Conservation (phyloP, 2,888 invertebrate genomes). For the Cephus rjabovi region DNA sequence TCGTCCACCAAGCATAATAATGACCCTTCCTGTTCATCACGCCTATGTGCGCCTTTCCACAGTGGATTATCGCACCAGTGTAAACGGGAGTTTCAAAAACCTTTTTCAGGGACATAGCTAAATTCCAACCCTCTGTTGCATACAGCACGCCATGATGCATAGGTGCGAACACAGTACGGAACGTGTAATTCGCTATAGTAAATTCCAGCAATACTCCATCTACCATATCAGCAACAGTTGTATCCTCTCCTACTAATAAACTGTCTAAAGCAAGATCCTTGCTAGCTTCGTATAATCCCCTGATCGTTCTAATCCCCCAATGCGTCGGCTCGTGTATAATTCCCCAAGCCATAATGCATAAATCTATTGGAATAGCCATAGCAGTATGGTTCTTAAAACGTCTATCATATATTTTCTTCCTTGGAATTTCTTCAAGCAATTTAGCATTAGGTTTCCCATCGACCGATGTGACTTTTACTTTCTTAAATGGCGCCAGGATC, state of each 20-base stretch:
- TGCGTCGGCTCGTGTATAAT: constrained; percentile 54
- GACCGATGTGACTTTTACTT: background rate
- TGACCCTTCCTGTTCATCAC: constrained; percentile 45
- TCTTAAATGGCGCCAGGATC: constrained; percentile 42
- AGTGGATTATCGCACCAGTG: constrained; percentile 52
- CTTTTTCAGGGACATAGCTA: constrained; percentile 54
- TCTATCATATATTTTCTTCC: constrained; percentile 39
- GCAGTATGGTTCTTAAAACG: constrained; percentile 43
- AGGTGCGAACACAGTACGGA: constrained; percentile 53
- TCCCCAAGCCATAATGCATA: constrained; percentile 61
- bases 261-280: constrained; percentile 50
- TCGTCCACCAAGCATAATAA: constrained; percentile 60
- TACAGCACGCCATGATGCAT: constrained; percentile 51
- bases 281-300: constrained; percentile 51
- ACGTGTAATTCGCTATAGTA: constrained; percentile 56
- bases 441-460: constrained; percentile 11
- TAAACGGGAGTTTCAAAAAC: constrained; percentile 51
- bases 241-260: constrained; percentile 46
- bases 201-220: constrained; percentile 52
- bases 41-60: constrained; percentile 51
- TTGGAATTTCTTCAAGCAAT: constrained; percentile 7
- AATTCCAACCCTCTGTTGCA: constrained; percentile 49
- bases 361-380: constrained; percentile 49
- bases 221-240: constrained; percentile 41
- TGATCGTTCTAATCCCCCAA: constrained; percentile 54